Evolutionary conservation across 2,888 invertebrate species (phyloP), one percentile per base, ranked within the genome.

Genomic region (Odontocerum albicorne): DNA sequence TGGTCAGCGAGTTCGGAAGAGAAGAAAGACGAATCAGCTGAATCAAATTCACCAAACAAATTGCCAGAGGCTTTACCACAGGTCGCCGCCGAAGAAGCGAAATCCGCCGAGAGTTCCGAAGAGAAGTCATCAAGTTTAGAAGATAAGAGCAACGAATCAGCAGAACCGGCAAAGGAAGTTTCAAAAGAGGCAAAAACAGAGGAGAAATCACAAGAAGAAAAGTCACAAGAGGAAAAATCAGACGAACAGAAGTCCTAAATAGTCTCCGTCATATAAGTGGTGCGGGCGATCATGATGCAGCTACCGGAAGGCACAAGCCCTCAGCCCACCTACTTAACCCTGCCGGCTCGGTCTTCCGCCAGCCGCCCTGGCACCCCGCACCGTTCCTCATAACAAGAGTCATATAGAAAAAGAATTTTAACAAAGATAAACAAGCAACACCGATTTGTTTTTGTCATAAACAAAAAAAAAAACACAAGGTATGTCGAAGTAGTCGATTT

Each of bases 231-330:
- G 59, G 64, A 40, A 19, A 59, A 40, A 52, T 60, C 63, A 36
- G 66, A 65, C 52, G 66, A 64, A 61, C 63, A 65, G 50, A 65
- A 61, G 51, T 55, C 49, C 46, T 60, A 56, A 35, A 50, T 16
- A 20, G 4, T 21, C 46, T 64, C 65, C 31, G 51, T 58, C 36
- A 63, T 60, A 66, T 63, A 68, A 68, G 66, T 69, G 67, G 69
- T 74, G 73, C 69, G 69, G 67, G 56, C 49, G 57, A 68, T 75
- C 74, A 72, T 74, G 68, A 72, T 73, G 75, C 72, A 75, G 77
- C 77, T 74, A 75, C 74, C 62, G 51, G 10, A 70, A 75, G 73
- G 74, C 75, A 42, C 33, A 44, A 71, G 31, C 39, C 35, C 44
- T 32, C 52, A 50, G 49, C 49, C 57, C 57, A 51, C 51, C 51